Conservation (phyloP, 2,888 invertebrate species). For the Cactoblastis cactorum region DNA sequence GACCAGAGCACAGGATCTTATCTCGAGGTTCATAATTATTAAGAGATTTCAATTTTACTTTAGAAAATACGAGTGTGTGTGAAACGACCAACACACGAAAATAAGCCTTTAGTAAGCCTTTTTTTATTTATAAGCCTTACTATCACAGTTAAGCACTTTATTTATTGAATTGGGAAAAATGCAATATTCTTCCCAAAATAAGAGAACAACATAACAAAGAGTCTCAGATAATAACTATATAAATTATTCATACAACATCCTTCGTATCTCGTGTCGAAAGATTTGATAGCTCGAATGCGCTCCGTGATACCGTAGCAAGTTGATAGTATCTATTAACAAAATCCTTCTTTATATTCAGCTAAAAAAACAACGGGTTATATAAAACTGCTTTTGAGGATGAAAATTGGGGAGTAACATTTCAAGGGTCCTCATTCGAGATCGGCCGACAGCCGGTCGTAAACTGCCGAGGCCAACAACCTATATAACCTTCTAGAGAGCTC, state of each 20-base stretch:
- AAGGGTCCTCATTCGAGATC: constrained; percentile 47
- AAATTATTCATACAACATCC: constrained; percentile 57
- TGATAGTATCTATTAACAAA: constrained; percentile 27
- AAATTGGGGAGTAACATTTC: constrained; percentile 45
- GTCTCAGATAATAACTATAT: constrained; percentile 49
- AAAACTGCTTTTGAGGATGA: constrained; percentile 41
- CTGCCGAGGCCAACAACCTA: constrained; percentile 53
- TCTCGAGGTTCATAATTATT: constrained; percentile 34
- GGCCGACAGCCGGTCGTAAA: constrained; percentile 51
- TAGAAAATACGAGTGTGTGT: constrained; percentile 22
- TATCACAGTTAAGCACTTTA: neutral
- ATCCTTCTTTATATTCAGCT: constrained; percentile 32
- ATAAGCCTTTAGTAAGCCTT: too few species aligned
- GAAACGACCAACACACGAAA: too few species aligned
- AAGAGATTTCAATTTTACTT: constrained; percentile 34
- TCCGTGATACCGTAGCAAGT: constrained; percentile 30
- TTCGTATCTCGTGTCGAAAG: constrained; percentile 45
- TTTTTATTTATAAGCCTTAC: neutral
- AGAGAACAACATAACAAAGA: constrained; percentile 43
- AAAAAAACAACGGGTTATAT: constrained; percentile 37
- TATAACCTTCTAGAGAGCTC: constrained; percentile 57
- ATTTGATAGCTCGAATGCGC: constrained; percentile 47
- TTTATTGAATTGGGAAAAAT: constrained; percentile 26
- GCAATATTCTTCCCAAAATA: constrained; percentile 36
- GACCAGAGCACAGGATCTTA: too few species aligned